Percentiles rank a stretch among this genome's conserved stretches.
Evolutionary conservation across 1,140 invertebrate species (phyloP).

Genomic region (Bombyx mandarina): DNA sequence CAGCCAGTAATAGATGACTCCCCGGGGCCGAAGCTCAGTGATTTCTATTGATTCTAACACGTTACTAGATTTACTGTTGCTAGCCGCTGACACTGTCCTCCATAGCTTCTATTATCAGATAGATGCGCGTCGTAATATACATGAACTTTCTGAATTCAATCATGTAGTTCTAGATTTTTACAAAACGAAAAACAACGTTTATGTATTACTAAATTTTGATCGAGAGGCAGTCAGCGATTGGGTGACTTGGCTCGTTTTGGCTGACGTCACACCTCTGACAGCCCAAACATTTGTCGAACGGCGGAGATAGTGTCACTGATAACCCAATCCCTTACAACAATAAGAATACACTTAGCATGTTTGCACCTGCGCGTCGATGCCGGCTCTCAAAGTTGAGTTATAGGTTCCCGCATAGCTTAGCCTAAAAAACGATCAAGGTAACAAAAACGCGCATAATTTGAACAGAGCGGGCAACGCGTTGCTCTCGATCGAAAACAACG

Average conservation of each 20-base stretch:
- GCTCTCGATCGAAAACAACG: constrained; percentile 9
- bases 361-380: constrained; percentile 57
- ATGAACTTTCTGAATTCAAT: too few relatives aligned
- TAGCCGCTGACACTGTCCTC: constrained; percentile 24
- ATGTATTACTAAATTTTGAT: constrained; percentile 31
- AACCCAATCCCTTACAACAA: constrained; percentile 66
- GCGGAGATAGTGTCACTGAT: constrained; percentile 67
- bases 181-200: too few relatives aligned
- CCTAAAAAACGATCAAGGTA: constrained; percentile 24
- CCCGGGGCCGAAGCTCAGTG: constrained; percentile 45
- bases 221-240: constrained; percentile 20
- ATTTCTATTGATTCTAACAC: constrained; percentile 64
- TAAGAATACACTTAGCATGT: constrained; percentile 69
- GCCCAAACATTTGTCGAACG: constrained; percentile 68
- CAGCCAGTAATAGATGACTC: constrained; percentile 33
- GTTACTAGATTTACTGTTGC: constrained; percentile 46
- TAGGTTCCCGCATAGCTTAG: constrained; percentile 32
- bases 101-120: constrained; percentile 5
- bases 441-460: constrained; percentile 15
- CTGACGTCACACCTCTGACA: constrained; percentile 69
- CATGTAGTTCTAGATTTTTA: too few relatives aligned
- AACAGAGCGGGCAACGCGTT: constrained; percentile 9
- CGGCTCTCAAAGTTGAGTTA: constrained; percentile 13
- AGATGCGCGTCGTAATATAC: too few relatives aligned
- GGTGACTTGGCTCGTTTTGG: constrained; percentile 34